Percentiles rank a stretch among this genome's conserved stretches.
Conservation (phyloP, 1,140 invertebrate species). For the Pogonognathellus flavescens region DNA sequence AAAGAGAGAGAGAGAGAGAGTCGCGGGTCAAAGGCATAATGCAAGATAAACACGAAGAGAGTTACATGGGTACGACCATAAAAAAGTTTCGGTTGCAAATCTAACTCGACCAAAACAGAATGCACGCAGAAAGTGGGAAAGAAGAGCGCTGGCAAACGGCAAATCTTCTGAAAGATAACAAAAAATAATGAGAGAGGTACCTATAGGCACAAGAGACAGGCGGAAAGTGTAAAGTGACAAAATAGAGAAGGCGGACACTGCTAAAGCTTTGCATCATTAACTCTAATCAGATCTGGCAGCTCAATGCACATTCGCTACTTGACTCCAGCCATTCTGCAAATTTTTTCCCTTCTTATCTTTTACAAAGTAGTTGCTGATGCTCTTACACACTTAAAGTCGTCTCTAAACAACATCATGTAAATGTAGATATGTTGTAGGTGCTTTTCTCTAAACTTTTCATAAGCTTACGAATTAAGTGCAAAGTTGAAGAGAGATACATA, state of each 20-base stretch:
- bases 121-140: not conserved
- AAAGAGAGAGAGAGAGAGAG: not conserved
- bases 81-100: not conserved
- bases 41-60: too few relatives aligned
- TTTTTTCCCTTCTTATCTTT: conserved; percentile 29
- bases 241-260: conserved; percentile 43
- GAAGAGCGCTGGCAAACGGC: not conserved
- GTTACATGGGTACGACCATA: not conserved
- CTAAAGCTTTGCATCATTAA: conserved; percentile 48
- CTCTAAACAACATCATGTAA: not conserved
- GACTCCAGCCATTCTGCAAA: conserved; percentile 31
- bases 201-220: not conserved
- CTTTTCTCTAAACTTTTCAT: too few relatives aligned
- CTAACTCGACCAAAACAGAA: not conserved
- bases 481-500: too few relatives aligned
- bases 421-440: too few relatives aligned
- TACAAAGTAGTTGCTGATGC: conserved; percentile 29
- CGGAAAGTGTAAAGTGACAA: conserved; percentile 48
- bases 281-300: conserved; percentile 54
- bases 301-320: conserved; percentile 35
- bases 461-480: too few relatives aligned
- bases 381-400: conserved; percentile 21
- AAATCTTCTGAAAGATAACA: not conserved
- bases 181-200: not conserved
- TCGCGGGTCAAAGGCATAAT: not conserved